Evolutionary conservation across 1,140 invertebrate species (phyloP).

Genomic region (Aricia agestis): DNA sequence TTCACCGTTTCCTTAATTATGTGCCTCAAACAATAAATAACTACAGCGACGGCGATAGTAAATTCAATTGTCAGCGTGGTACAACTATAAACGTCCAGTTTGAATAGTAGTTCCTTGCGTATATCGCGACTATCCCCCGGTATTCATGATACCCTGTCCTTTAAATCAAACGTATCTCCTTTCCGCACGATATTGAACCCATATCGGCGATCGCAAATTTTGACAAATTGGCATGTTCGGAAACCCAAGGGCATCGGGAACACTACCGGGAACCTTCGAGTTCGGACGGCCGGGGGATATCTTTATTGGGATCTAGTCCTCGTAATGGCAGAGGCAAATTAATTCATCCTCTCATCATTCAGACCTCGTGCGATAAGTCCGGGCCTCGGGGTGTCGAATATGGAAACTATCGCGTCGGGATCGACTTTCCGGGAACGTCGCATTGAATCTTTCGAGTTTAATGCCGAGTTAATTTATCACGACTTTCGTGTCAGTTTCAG

Average conservation of each 20-base stretch:
- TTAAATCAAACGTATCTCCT: slow-evolving; percentile 38
- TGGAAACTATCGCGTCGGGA: slow-evolving; percentile 63
- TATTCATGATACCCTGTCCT: slow-evolving; percentile 32
- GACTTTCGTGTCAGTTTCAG: slow-evolving; percentile 35
- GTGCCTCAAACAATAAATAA: too few relatives aligned
- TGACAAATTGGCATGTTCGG: slow-evolving; percentile 40
- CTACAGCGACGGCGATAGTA: neutral
- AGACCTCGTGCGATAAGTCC: slow-evolving; percentile 51
- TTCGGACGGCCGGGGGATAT: slow-evolving; percentile 33
- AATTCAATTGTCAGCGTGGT: neutral
- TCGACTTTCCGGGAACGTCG: slow-evolving; percentile 56
- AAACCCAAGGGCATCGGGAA: slow-evolving; percentile 29
- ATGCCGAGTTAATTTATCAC: slow-evolving; percentile 40
- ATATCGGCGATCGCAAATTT: slow-evolving; percentile 36
- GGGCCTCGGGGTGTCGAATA: slow-evolving; percentile 45
- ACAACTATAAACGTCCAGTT: slow-evolving; percentile 25
- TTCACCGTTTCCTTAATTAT: too few relatives aligned
- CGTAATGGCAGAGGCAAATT: slow-evolving; percentile 56
- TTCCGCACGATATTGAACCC: slow-evolving; percentile 29
- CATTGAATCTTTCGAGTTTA: slow-evolving; percentile 36
- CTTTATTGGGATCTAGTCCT: slow-evolving; percentile 62
- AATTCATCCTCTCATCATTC: slow-evolving; percentile 59
- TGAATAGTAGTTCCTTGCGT: slow-evolving; percentile 31
- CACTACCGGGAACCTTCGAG: slow-evolving; percentile 5
- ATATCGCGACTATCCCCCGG: slow-evolving; percentile 29